Conservation (phyloP, 64 coral and sea anemone genomes). For the Pachyseris speciosa region DNA sequence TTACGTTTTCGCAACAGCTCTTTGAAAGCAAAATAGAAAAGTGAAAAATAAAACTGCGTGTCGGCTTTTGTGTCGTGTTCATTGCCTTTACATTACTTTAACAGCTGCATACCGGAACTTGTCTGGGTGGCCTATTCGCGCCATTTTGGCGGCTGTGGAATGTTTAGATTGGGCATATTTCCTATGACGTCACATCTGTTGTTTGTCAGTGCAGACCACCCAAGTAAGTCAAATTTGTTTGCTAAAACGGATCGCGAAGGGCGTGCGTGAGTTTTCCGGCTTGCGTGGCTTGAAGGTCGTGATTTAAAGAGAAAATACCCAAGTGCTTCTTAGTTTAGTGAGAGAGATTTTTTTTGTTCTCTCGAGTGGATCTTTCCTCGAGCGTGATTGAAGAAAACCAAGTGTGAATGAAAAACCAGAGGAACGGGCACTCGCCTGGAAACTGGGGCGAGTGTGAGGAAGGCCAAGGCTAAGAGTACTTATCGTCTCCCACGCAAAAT, state of each 20-base stretch:
- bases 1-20: not conserved
- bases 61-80: not conserved
- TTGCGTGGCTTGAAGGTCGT: not conserved
- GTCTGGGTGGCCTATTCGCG: constrained; percentile 30
- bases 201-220: constrained; percentile 35
- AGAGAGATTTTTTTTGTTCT: not conserved
- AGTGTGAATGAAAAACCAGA: not conserved
- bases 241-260: constrained; percentile 1
- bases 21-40: not conserved
- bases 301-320: not conserved
- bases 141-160: constrained; percentile 15
- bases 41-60: not conserved
- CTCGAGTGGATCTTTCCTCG: not conserved
- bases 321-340: not conserved
- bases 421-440: no score
- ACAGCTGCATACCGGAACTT: constrained; percentile 18
- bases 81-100: not conserved
- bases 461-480: not conserved
- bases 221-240: not conserved
- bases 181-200: not conserved
- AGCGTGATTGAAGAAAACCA: no score
- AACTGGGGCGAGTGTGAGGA: not conserved
- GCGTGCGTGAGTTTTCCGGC: not conserved
- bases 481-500: not conserved
- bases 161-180: constrained; percentile 24